Conservation (phyloP, 2,888 invertebrate genomes). For the Platycnemis pennipes region DNA sequence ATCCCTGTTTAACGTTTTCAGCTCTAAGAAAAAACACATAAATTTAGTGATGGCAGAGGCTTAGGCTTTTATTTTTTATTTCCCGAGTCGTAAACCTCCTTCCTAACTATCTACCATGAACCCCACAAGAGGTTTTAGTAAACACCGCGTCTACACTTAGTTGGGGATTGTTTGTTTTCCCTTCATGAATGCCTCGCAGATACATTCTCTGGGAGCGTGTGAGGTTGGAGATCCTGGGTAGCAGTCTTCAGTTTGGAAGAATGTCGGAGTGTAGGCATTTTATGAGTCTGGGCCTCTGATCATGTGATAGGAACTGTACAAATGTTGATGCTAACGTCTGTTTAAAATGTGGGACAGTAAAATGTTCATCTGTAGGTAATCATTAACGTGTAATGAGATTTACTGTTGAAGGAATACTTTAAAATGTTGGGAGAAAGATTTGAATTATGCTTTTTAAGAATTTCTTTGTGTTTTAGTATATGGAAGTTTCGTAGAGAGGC, state of each 20-base stretch:
- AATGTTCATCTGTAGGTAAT: no score
- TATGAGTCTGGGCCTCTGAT: background rate
- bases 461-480: no score
- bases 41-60: background rate
- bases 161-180: background rate
- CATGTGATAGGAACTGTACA: no score
- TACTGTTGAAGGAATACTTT: no score
- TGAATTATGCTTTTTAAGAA: no score
- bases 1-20: background rate
- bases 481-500: no score
- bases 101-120: slow-evolving; percentile 24
- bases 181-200: background rate
- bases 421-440: no score
- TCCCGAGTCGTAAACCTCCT: background rate
- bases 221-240: background rate
- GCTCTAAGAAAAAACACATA: background rate
- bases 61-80: slow-evolving; percentile 16
- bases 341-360: no score
- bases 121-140: background rate
- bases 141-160: slow-evolving; percentile 12
- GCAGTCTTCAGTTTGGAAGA: background rate
- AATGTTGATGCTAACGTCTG: no score
- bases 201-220: background rate
- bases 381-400: no score
- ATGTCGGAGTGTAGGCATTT: background rate